phyloP scores from a whole-genome alignment of 2,113 vertebrate species.

The Lathamus discolor region DNA sequence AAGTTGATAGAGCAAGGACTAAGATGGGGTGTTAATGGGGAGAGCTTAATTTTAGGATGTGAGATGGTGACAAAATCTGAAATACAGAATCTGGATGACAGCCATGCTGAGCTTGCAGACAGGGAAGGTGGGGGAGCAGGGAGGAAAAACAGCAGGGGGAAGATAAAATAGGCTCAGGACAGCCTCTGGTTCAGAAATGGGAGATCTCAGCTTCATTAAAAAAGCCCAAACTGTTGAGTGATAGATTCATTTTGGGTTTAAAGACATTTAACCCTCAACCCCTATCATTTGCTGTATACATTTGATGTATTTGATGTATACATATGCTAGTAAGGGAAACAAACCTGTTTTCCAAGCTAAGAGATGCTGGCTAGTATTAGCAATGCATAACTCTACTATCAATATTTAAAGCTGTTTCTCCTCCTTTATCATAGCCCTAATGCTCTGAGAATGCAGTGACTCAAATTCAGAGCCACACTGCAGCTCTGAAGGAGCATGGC shows the following conservation, averaged over 20 bases:
- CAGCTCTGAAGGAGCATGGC: background rate
- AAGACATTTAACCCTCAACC: background rate
- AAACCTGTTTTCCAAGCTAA: background rate
- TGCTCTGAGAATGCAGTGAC: background rate
- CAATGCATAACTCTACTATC: background rate
- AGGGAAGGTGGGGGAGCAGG: background rate
- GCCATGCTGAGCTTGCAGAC: background rate
- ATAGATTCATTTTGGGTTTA: background rate
- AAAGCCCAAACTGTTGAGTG: background rate
- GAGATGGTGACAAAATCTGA: background rate
- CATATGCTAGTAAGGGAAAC: background rate
- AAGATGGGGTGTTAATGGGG: background rate
- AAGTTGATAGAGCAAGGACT: background rate
- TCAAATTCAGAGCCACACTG: background rate
- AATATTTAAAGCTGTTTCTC: background rate
- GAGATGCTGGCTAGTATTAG: background rate
- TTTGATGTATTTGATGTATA: background rate
- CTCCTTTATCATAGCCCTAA: background rate
- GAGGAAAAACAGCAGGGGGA: background rate
- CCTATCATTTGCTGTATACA: background rate
- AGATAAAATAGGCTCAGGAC: background rate
- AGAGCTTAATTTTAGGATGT: background rate
- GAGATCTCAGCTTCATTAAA: background rate
- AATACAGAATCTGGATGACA: background rate
- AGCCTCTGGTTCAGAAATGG: background rate